These are phyloP conservation scores for Andrena cerasifolii DNA, from an alignment of 1,140 invertebrate genomes.

Conservation along the genomic window DNA sequence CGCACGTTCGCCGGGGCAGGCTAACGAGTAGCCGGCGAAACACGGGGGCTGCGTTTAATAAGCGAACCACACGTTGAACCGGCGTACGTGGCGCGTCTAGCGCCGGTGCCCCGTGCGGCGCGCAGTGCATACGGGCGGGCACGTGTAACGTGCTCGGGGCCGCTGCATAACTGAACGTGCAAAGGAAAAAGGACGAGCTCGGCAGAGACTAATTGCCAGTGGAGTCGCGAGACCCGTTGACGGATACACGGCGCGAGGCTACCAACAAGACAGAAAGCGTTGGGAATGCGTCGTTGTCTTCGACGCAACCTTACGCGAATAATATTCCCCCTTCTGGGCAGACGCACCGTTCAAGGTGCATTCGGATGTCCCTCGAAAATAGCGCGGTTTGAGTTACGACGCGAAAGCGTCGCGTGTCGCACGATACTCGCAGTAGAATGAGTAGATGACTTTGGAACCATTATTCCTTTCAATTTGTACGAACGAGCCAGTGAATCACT, in stretches of 20 bases:
- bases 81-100: conserved; percentile 4
- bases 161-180: conserved; percentile 19
- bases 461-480: no score
- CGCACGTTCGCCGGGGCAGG: not conserved
- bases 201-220: conserved; percentile 36
- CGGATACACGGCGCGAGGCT: conserved; percentile 13
- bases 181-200: not conserved
- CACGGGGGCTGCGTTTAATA: conserved; percentile 40
- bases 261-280: conserved; percentile 9
- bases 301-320: conserved; percentile 9
- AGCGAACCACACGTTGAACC: conserved; percentile 43
- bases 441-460: no score
- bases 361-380: conserved; percentile 30
- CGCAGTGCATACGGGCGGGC: conserved; percentile 22
- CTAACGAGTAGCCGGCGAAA: conserved; percentile 30
- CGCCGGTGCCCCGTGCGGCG: not conserved
- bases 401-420: no score
- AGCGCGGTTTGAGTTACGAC: not conserved
- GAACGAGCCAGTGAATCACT: no score
- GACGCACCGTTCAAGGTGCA: not conserved
- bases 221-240: conserved; percentile 27
- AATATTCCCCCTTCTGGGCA: conserved; percentile 8
- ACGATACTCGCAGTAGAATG: no score
- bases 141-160: not conserved
- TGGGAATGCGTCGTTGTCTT: conserved; percentile 22